A percentile compares a stretch with the other conserved stretches of the same genome.
phyloP scores from a whole-genome alignment of 2,888 invertebrate genomes.

The Eledona agricola region DNA sequence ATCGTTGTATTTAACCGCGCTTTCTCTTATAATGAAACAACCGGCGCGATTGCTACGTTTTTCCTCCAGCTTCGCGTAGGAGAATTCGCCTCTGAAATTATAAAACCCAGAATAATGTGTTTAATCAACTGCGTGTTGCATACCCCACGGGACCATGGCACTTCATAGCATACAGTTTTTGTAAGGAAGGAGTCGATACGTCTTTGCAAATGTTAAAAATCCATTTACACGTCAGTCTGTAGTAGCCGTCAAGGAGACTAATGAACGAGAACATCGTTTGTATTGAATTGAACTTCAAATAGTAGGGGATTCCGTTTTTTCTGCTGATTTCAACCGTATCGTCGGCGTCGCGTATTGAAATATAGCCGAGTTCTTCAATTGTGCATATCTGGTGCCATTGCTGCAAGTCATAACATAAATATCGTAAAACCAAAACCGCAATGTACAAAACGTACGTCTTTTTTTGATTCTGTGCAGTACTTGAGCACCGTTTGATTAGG shows the following conservation, averaged over 20 bases:
- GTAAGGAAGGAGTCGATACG: constrained; percentile 80
- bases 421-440: not conserved
- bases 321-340: constrained; percentile 79
- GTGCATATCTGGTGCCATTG: constrained; percentile 76
- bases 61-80: constrained; percentile 83
- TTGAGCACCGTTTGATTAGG: constrained; percentile 73
- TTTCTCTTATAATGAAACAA: constrained; percentile 83
- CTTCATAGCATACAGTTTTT: constrained; percentile 74
- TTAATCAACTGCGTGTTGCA: constrained; percentile 49
- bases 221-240: constrained; percentile 87
- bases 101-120: constrained; percentile 2
- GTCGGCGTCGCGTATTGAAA: constrained; percentile 79
- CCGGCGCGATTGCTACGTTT: constrained; percentile 79
- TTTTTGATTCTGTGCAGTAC: constrained; percentile 69
- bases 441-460: constrained; percentile 69
- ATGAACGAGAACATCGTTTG: constrained; percentile 80
- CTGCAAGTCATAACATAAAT: constrained; percentile 57
- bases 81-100: constrained; percentile 77
- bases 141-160: constrained; percentile 93
- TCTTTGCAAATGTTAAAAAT: constrained; percentile 89
- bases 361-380: constrained; percentile 84
- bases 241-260: constrained; percentile 85
- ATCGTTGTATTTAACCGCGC: constrained; percentile 80
- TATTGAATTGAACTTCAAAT: constrained; percentile 75
- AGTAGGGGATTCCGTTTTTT: constrained; percentile 79